These are phyloP conservation scores for Falcunculus frontatus DNA, from an alignment of 2,113 vertebrate genomes.

Conservation along the genomic window DNA sequence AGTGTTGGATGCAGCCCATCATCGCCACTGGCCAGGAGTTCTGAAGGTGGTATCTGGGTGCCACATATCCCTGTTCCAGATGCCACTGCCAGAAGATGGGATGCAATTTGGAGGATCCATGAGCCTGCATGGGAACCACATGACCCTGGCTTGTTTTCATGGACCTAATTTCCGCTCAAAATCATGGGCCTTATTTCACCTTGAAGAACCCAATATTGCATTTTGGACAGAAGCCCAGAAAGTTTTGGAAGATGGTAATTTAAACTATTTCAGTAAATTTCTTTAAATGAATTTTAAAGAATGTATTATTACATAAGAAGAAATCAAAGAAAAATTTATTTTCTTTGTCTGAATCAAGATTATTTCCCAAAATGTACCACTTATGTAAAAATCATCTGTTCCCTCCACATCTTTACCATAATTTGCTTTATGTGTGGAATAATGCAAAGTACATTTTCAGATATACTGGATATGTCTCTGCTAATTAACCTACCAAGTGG, in stretches of 20 bases:
- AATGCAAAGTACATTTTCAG: background rate
- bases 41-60: conserved; percentile 91
- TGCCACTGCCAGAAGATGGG: conserved; percentile 91
- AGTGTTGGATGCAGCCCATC: conserved; percentile 94
- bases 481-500: background rate
- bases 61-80: conserved; percentile 97
- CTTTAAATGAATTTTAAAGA: background rate
- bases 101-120: conserved; percentile 97
- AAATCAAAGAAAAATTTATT: background rate
- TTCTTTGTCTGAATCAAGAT: background rate
- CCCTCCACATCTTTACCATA: background rate
- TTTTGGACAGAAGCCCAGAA: conserved; percentile 99
- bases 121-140: conserved; percentile 97
- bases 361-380: background rate
- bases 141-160: conserved; percentile 97
- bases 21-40: conserved; percentile 96
- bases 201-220: conserved; percentile 97
- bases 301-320: background rate
- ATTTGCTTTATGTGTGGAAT: background rate
- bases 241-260: conserved; percentile 93
- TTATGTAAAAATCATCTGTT: background rate
- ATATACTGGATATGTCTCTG: background rate
- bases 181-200: conserved; percentile 96
- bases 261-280: background rate
- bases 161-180: conserved; percentile 98